phyloP scores from a whole-genome alignment of 2,888 invertebrate species.

The Perizoma flavofasciatum region DNA sequence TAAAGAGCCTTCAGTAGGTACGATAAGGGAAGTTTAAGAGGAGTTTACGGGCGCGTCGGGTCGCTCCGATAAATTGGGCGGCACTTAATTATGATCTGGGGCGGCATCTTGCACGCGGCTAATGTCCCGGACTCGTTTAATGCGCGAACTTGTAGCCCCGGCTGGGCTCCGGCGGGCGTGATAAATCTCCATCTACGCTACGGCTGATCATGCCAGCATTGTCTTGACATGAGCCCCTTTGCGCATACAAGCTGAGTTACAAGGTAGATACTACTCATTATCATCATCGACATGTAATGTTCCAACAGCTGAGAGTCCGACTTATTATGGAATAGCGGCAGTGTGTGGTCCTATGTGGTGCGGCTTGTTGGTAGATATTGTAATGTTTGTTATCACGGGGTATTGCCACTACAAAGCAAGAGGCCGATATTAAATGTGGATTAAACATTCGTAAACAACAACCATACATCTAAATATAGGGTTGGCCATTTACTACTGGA shows the following conservation, averaged over 20 bases:
- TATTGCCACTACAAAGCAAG: no score
- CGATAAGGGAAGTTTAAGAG: slow-evolving; percentile 82
- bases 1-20: slow-evolving; percentile 79
- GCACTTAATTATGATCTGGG: slow-evolving; percentile 84
- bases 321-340: not conserved
- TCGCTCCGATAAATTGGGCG: slow-evolving; percentile 83
- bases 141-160: slow-evolving; percentile 79
- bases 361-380: no score
- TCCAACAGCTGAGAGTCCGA: slow-evolving; percentile 8
- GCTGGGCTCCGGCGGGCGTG: slow-evolving; percentile 72
- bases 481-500: not conserved
- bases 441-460: no score
- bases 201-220: slow-evolving; percentile 51
- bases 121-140: slow-evolving; percentile 83
- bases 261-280: slow-evolving; percentile 11
- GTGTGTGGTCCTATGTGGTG: no score
- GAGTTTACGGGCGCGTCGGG: slow-evolving; percentile 75
- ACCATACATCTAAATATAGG: no score
- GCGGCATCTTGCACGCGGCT: slow-evolving; percentile 83
- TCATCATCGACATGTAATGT: slow-evolving; percentile 10
- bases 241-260: slow-evolving; percentile 20
- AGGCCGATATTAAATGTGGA: no score
- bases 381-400: not conserved
- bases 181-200: slow-evolving; percentile 79
- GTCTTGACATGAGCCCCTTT: slow-evolving; percentile 33